Conservation (phyloP, 92 coral and sea anemone species). For the Porites evermanni region DNA sequence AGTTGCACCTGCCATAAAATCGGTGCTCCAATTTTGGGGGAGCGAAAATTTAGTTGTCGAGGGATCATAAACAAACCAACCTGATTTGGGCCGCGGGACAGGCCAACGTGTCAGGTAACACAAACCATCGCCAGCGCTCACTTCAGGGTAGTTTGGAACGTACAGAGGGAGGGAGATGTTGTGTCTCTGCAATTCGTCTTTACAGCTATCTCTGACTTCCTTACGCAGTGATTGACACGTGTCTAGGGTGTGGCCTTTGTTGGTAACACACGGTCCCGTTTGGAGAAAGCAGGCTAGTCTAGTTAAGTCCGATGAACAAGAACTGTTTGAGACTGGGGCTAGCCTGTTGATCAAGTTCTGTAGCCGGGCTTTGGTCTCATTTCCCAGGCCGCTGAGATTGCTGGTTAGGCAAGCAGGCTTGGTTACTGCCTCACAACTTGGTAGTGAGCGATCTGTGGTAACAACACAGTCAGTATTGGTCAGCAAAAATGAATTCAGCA, state of each 20-base stretch:
- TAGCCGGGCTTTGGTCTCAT: conserved; percentile 28
- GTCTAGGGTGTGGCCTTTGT: conserved; percentile 20
- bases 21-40: neutral
- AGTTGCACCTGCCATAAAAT: too few species aligned
- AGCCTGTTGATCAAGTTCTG: neutral
- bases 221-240: conserved; percentile 52
- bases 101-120: conserved; percentile 29
- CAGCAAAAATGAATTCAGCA: neutral
- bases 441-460: conserved; percentile 16
- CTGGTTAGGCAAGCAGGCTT: conserved; percentile 48
- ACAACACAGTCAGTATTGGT: neutral
- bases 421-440: conserved; percentile 38
- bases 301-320: conserved; percentile 40
- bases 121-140: conserved; percentile 32
- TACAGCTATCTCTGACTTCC: conserved; percentile 24
- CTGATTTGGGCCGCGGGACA: conserved; percentile 50
- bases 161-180: conserved; percentile 41
- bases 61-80: neutral
- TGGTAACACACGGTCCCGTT: conserved; percentile 42
- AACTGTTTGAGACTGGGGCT: conserved; percentile 24
- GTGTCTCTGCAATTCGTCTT: conserved; percentile 17
- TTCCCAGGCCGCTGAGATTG: conserved; percentile 35
- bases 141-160: conserved; percentile 25
- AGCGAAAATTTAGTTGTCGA: neutral
- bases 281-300: conserved; percentile 42